Evolutionary conservation across 2,888 invertebrate species (phyloP).

Genomic region (Drosophila nr. perissopoda): DNA sequence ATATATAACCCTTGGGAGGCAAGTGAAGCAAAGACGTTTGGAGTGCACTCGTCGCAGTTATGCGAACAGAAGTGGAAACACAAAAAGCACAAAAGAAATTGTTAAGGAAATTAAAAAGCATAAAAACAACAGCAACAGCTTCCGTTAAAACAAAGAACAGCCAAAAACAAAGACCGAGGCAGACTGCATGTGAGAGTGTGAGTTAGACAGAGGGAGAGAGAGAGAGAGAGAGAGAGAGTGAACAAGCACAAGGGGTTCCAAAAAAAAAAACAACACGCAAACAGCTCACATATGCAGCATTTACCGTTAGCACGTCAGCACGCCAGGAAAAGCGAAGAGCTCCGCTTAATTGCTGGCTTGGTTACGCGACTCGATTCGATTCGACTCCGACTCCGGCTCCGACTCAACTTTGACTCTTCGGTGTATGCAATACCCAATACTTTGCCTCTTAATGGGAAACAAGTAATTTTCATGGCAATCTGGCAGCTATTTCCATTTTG

Average conservation of each 20-base stretch:
- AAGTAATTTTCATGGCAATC: conserved; percentile 36
- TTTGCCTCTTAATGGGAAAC: conserved; percentile 31
- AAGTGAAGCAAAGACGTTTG: conserved; percentile 70
- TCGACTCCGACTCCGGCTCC: neutral
- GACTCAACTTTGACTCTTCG: conserved; percentile 1
- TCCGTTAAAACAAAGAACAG: conserved; percentile 74
- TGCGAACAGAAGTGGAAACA: conserved; percentile 59
- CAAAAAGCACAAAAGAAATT: conserved; percentile 78
- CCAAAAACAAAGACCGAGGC: neutral
- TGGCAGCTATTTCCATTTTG: neutral
- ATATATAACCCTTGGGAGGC: conserved; percentile 19
- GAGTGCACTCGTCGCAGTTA: conserved; percentile 72
- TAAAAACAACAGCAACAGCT: conserved; percentile 79
- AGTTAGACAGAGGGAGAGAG: neutral
- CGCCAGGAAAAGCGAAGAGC: conserved; percentile 21
- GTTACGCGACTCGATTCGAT: conserved; percentile 19
- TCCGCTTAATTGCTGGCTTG: conserved; percentile 49
- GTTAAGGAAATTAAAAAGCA: conserved; percentile 81
- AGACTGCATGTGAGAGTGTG: neutral
- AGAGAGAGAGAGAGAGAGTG: neutral
- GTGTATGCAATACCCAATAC: neutral
- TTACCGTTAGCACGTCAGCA: conserved; percentile 66
- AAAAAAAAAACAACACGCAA: conserved; percentile 49
- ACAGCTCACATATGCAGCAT: conserved; percentile 67
- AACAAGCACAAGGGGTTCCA: conserved; percentile 28